Base-by-base conservation (phyloP, 2,113 vertebrate species). In the Psilopsiagon aymara region DNA sequence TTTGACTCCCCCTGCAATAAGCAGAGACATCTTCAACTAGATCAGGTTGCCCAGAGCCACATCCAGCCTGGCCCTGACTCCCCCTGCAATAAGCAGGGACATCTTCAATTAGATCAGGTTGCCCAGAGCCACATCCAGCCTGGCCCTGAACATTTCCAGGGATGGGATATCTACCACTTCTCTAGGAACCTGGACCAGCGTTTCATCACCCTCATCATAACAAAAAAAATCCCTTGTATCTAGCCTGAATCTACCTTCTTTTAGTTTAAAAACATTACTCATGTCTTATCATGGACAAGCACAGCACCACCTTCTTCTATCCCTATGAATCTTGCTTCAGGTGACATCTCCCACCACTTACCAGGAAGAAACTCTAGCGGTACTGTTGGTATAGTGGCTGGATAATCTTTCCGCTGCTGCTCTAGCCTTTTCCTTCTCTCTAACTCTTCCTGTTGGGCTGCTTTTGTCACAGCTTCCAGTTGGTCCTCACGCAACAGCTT, bases 401-500 rank as follows among this genome's bases (percentile, higher is more conserved):
- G 98, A 55, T 99, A 99, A 94, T 99, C 99, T 94, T 99, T 99
- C 84, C 99, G 97, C 97, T 99, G 99, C 97, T 99, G 99, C 95
- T 99, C 99, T 69, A 99, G 98, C 60, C 99, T 98, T 85, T 99
- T 99, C 76, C 98, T 98, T 92, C 99, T 99, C 97, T 99, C 99
- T 96, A 99, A 62, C 96, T 99, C 99, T 96, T 99, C 99, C 96
- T 99, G 99, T 88, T 99, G 99, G 70, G 99, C 99, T 83, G 99
- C 98, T 98, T 99, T 99, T 95, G 99, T 99, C 92, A 99, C 99
- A 3, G 99, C 98, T 97, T 99, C 99, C 91, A 99, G 97, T 80
- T 99, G 99, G 97, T 99, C 99, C 94, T 99, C 99, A 82, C 99
- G 99, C 74, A 99, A 98, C 86, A 99, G 97, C 97, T 99, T 99